Conservation (phyloP, 2,888 invertebrate species). For the Laothoe populi region DNA sequence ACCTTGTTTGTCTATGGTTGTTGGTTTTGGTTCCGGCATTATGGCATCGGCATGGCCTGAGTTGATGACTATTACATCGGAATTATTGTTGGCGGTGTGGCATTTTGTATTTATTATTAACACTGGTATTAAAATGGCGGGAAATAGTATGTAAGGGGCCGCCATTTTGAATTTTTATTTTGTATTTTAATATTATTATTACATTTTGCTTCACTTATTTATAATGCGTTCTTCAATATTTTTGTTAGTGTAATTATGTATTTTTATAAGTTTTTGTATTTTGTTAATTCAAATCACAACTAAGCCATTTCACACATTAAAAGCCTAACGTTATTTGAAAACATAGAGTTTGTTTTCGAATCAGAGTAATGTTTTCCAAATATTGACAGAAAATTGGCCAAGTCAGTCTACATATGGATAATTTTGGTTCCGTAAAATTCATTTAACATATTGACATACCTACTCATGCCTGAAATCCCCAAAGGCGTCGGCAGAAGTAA, state of each 20-base stretch:
- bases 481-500: too few relatives aligned
- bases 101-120: conserved; percentile 35
- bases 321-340: too few relatives aligned
- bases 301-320: too few relatives aligned
- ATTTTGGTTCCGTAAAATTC: too few relatives aligned
- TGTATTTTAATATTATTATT: background rate
- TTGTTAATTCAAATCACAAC: too few relatives aligned
- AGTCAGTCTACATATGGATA: too few relatives aligned
- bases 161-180: conserved; percentile 29
- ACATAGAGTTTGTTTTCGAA: background rate
- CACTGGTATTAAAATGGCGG: conserved; percentile 38
- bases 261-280: too few relatives aligned
- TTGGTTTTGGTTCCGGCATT: background rate
- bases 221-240: too few relatives aligned
- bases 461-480: too few relatives aligned
- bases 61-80: conserved; percentile 54
- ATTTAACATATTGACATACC: too few relatives aligned
- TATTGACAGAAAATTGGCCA: background rate
- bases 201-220: background rate
- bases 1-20: background rate
- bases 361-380: background rate
- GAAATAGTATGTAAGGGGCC: conserved; percentile 18
- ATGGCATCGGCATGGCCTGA: conserved; percentile 53
- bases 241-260: too few relatives aligned
- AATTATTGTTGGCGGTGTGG: conserved; percentile 39